Evolutionary conservation across 2,797 vertebrate genomes (phyloP), one percentile per base, ranked within the genome.

Genomic region (Lophotriccus pileatus): DNA sequence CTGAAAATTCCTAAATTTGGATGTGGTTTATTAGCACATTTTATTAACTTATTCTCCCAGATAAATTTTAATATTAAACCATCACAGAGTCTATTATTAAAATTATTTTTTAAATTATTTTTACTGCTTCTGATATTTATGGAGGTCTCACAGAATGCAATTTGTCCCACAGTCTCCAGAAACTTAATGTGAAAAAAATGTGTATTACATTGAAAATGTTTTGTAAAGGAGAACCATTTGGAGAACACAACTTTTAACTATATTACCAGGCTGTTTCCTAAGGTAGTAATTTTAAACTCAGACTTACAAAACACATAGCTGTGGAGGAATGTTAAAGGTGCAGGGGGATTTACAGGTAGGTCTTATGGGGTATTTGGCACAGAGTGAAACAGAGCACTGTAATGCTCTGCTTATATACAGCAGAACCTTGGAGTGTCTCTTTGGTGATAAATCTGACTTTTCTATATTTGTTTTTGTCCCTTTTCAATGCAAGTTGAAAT

Each of bases 261-360:
- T 36, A 18, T 58, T 66, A 50, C 5, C 6, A 36, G 19, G 2
- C 7, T 76, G 17, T 7, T 87, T 76, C 64, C 20, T 36, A 50
- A 53, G 4, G 8, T 0, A n/a, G 16, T 24, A 0, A 53, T 49
- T 87, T 79, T 46, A 64, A 83, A 44, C 39, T 64, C 17, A 20
- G 8, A 43, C 7, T 30, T 21, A 27, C 58, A 21, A 53, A 85
- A 58, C 18, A 30, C 0, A 0, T 8, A 58, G n/a, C 21, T 68
- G 9, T 34, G 23, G 59, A 59, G 50, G 22, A 8, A 27, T 55
- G 8, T 3, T 64, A 39, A 52, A 53, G 7, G 1, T 89, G 8
- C 10, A 55, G 30, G 18, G 63, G 21, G 20, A 3, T 21, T 78
- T n/a, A 10, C 14, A 43, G 27, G 13, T 7, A 41, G 8, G 6